Conservation (phyloP, 2,113 vertebrate genomes). For the Callopanchax toddi region DNA sequence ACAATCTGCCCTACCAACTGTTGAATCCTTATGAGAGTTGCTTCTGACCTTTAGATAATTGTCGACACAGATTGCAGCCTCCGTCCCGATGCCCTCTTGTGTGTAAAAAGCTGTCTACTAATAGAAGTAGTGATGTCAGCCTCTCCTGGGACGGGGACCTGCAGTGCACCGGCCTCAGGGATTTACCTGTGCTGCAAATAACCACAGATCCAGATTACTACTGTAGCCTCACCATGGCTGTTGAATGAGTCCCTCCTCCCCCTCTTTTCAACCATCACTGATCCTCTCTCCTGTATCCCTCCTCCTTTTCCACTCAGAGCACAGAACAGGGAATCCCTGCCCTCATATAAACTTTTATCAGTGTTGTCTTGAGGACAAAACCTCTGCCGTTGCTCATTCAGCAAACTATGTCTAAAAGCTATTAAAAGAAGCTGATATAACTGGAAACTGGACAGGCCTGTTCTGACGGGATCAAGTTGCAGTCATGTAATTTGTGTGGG, state of each 20-base stretch:
- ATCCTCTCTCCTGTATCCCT: not conserved
- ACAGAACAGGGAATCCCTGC: conserved; percentile 55
- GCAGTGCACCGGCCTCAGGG: conserved; percentile 34
- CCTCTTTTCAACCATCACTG: not conserved
- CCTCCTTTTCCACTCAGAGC: not conserved
- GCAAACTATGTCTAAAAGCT: not conserved
- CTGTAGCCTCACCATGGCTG: conserved; percentile 46
- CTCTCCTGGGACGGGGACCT: conserved; percentile 20
- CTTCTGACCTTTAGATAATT: not conserved
- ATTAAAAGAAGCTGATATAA: too few relatives aligned
- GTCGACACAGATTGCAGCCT: not conserved
- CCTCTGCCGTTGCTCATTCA: not conserved
- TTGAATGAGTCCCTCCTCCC: conserved; percentile 3
- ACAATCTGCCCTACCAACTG: conserved; percentile 56
- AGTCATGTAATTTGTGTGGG: too few relatives aligned
- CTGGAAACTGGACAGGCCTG: conserved; percentile 32
- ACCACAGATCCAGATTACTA: conserved; percentile 75
- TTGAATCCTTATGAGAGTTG: conserved; percentile 6
- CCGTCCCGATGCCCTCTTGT: not conserved
- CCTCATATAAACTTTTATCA: conserved; percentile 18
- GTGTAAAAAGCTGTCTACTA: not conserved
- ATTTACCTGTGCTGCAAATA: conserved; percentile 75
- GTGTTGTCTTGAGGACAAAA: not conserved
- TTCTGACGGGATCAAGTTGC: conserved; percentile 24
- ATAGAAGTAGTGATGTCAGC: not conserved